phyloP scores from a whole-genome alignment of 2,113 vertebrate species.

The Anoura caudifer region DNA sequence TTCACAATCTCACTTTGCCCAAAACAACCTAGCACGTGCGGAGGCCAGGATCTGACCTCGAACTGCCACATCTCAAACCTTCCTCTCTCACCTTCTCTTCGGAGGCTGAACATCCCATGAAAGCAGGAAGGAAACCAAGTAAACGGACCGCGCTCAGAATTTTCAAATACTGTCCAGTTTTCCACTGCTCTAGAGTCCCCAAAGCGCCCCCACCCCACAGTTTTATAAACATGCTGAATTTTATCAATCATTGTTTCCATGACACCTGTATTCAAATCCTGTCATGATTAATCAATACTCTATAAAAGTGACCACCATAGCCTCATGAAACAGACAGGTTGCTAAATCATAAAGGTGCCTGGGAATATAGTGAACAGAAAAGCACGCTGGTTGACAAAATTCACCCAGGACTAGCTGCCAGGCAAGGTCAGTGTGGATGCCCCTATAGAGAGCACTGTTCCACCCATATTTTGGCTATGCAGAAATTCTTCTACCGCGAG shows the following conservation, averaged over 20 bases:
- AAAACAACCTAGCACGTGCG: rapidly evolving
- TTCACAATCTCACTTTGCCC: background rate
- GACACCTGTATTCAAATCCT: background rate
- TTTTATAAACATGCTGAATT: background rate
- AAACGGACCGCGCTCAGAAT: background rate
- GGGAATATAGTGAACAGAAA: background rate
- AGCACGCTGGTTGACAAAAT: background rate
- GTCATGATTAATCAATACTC: background rate
- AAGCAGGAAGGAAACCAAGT: background rate
- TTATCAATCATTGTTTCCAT: background rate
- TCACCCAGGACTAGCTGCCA: background rate
- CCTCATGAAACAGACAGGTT: background rate
- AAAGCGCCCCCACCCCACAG: background rate
- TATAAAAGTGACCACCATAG: background rate
- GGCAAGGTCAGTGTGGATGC: background rate
- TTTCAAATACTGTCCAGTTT: background rate
- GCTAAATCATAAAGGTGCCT: background rate
- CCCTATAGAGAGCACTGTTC: background rate
- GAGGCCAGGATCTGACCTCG: rapidly evolving
- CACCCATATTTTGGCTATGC: background rate
- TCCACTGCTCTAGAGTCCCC: rapidly evolving
- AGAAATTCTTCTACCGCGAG: background rate
- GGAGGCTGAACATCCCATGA: background rate
- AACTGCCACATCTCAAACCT: background rate
- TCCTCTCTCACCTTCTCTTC: background rate